Base-by-base conservation (phyloP, 2,113 vertebrate genomes). In the Otis tarda region DNA sequence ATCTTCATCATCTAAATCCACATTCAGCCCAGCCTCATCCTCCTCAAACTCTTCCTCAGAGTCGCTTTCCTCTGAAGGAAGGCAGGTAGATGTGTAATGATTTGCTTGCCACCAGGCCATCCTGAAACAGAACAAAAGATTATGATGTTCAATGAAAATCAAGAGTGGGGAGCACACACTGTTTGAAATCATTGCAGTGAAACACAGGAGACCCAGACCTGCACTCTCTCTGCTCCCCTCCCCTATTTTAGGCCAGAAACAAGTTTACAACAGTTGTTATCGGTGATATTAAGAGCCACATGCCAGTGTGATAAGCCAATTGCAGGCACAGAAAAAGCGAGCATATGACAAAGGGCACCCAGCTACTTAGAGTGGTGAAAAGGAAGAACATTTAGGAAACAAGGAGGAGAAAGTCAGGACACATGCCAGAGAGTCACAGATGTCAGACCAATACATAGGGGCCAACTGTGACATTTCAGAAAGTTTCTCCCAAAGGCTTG, bases 71-170 rank as follows among this genome's bases (percentile, higher is more conserved):
- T 98, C 98, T 9, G 97, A 97, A 33, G 97, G 98, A 81, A 99
- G 97, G 87, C 98, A 98, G 49, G 43, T 91, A 24, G 99, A 99
- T 23, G 89, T 98, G 89, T 99, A 99, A 75, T 98, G 90, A 70
- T 97, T 98, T 23, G 98, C 98, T 75, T 98, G 97, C 99, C 99
- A 99, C 99, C 98, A 99, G 21, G 98, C 98, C 98, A 98, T 97
- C 95, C 99, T 99, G 94, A 75, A 95, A 77, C 7, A 45, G 70
- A 65, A 37, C 27, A 91, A 83, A 45, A 75, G 31, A 78, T 73
- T 61, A 89, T 59, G 31, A 88, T 63, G 56, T 86, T 89, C 67
- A 78, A 37, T 55, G 84, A 76, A 96, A 78, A 82, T 30, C 19
- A 65, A 43, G 41, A 43, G 63, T 87, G 16, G 2, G 3, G 5